These are phyloP conservation scores for Origma solitaria DNA, from an alignment of 2,113 vertebrate species.

Conservation along the genomic window DNA sequence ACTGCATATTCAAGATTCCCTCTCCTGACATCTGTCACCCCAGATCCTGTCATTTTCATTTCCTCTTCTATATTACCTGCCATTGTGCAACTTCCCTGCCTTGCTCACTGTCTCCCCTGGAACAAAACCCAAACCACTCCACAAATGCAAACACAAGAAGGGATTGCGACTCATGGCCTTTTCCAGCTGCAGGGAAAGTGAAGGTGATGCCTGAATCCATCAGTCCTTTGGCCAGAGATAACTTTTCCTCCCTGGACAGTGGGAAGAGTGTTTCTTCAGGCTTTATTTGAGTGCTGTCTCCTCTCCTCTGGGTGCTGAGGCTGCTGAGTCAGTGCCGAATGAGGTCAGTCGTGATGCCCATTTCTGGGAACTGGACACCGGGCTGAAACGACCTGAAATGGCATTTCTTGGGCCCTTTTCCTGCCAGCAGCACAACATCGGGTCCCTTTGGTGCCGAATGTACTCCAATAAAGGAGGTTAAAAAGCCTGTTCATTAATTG, in stretches of 20 bases:
- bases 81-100: neutral
- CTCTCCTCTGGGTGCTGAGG: neutral
- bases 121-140: neutral
- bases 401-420: constrained; percentile 49
- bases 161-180: neutral
- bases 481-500: constrained; percentile 79
- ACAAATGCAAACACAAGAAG: neutral
- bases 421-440: constrained; percentile 56
- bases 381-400: constrained; percentile 57
- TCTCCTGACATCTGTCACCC: fast-evolving
- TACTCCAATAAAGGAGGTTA: constrained; percentile 77
- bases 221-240: neutral
- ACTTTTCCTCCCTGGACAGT: neutral
- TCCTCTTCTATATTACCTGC: neutral
- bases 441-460: constrained; percentile 60
- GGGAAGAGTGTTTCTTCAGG: neutral
- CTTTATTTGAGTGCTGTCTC: neutral
- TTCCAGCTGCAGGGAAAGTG: neutral
- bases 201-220: neutral
- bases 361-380: constrained; percentile 23
- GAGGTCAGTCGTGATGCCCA: constrained; percentile 45
- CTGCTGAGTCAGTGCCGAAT: constrained; percentile 55
- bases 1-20: neutral
- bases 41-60: neutral
- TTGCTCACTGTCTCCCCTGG: neutral